Base-by-base conservation (phyloP, 1,140 invertebrate genomes). In the Procambarus clarkii region DNA sequence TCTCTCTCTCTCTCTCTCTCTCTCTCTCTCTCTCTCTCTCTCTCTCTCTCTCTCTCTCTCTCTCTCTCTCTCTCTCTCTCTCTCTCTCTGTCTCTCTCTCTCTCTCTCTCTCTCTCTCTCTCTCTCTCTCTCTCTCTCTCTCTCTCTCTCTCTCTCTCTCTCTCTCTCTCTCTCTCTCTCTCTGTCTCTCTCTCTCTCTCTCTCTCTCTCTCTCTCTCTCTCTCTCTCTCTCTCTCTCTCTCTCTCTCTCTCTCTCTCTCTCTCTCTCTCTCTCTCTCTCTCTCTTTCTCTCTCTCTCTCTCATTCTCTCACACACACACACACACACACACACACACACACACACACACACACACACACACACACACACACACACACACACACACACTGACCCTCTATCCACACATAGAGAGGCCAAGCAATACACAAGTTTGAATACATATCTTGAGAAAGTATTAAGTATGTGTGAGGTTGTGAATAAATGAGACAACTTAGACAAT, bases 61-160 rank as follows among this genome's bases (percentile, higher is more conserved):
- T 78, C 18, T 2, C 44, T 7, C 60, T 48, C 21, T 34, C 18
- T 34, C 18, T 34, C 44, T 3, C 45, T 48, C 69, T 3, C 21
- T n/a, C 45, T 21, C 9, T 45, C 50, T n/a, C 50, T n/a, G 3
- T 9, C 45, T 71, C 24, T 34, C 64, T 21, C 18, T 46, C 64
- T 34, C 44, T 3, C 64, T 21, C 58, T 60, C 50, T 9, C 80
- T 45, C 8, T 82, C 45, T 44, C 50, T 50, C 44, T 2, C 46
- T 54, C 50, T n/a, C 48, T 80, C 48, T 50, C 34, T 80, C 78
- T 80, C 44, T 46, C 48, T 80, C 48, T 80, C 44, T 21, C n/a
- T 9, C n/a, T 2, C 50, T 24, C 7, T 81, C 79, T n/a, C n/a
- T 34, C 79, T 81, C 45, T 24, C 50, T n/a, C 48, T n/a, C 46